Base-by-base conservation (phyloP, 1,140 invertebrate genomes). In the Chironomus tepperi region DNA sequence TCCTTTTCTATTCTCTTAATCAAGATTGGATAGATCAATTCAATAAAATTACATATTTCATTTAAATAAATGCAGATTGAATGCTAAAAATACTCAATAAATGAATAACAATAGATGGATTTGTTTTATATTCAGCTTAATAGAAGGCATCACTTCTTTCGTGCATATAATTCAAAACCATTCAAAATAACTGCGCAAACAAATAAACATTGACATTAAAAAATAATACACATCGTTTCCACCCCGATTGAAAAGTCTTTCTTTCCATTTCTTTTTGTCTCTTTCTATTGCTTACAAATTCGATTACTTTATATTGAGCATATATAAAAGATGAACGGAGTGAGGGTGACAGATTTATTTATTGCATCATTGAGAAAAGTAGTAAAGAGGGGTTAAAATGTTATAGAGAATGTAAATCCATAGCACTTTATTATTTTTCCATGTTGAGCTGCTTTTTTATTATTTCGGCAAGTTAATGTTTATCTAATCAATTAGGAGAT, bases 401-500 rank as follows among this genome's bases (percentile, higher is more conserved):
- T 2, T 2, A 8, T 2, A 67, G 3, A 6, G 16, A 21, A 18
- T 70, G 65, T 3, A 70, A 70, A 70, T 70, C 65, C 65, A 70
- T 70, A 19, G 16, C 65, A 70, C 65, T 70, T 70, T 70, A 70
- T 70, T 70, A 70, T 70, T 70, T 34, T 70, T 70, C 16, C 19
- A 70, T 21, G 16, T 70, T 10, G 24, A 34, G 24, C 24, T 34
- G 18, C 19, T 70, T 18, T 70, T n/a, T 70, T 70, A 18, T 18
- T 21, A 18, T 70, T 18, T 70, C 18, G 16, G 16, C 65, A 21
- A 70, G 65, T 70, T 70, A 70, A 70, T 70, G 65, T 70, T 70
- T 70, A 70, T 70, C 65, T 70, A 70, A 70, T 70, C 65, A 70
- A 70, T 73, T 43, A 42, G 15, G 24, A 73, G 34, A 73, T 73